Conservation (phyloP, 2,888 invertebrate genomes). For the Thecocarcelia acutangulata region DNA sequence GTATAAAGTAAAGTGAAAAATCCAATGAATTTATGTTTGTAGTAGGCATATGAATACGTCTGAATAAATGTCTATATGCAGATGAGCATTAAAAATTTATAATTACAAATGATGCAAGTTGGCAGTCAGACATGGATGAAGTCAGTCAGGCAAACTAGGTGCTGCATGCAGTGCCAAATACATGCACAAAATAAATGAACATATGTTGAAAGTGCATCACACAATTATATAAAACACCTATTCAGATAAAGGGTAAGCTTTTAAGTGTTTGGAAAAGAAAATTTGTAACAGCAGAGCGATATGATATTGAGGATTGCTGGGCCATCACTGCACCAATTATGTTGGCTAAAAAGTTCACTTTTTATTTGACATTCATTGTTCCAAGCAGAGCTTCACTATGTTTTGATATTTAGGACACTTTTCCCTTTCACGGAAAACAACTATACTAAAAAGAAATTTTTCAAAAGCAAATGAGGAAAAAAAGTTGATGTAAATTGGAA, state of each 20-base stretch:
- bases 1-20: conserved; percentile 32
- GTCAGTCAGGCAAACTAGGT: conserved; percentile 62
- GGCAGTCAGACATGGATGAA: conserved; percentile 56
- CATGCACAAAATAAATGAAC: conserved; percentile 31
- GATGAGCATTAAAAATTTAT: conserved; percentile 78
- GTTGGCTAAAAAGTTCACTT: no score
- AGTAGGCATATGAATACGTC: conserved; percentile 24
- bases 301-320: no score
- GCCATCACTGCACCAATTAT: no score
- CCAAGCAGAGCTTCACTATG: no score
- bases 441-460: no score
- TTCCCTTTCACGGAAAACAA: no score
- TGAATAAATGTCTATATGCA: conserved; percentile 67
- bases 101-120: conserved; percentile 74
- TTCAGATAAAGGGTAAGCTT: background rate
- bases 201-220: conserved; percentile 56
- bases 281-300: no score
- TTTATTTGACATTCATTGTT: no score
- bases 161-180: conserved; percentile 11
- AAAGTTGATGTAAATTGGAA: no score
- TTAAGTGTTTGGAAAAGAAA: background rate
- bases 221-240: conserved; percentile 60
- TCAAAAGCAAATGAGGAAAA: no score
- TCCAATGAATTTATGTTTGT: conserved; percentile 27
- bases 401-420: no score